Conservation (phyloP, 1,140 invertebrate species). For the Marisa cornuarietis region DNA sequence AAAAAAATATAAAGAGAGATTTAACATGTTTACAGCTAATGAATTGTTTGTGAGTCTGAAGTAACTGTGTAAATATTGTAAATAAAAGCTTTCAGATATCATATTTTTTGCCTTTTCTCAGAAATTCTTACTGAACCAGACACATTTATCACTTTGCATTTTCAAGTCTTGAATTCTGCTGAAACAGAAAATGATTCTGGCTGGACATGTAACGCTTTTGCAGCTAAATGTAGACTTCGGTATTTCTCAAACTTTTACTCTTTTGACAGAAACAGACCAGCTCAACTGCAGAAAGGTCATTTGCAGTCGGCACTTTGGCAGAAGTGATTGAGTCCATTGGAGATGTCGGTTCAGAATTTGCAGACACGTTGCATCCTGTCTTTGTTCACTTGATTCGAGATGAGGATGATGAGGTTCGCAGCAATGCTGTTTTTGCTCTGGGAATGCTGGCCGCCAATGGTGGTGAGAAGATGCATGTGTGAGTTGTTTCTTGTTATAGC, state of each 20-base stretch:
- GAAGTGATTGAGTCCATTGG: conserved; percentile 77
- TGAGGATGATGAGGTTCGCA: conserved; percentile 76
- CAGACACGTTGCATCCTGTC: conserved; percentile 72
- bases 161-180: too few species aligned
- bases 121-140: too few species aligned
- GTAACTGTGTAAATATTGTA: too few species aligned
- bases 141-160: too few species aligned
- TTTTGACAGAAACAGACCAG: conserved; percentile 70
- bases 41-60: not conserved
- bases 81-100: too few species aligned
- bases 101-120: too few species aligned
- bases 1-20: too few species aligned
- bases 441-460: conserved; percentile 77
- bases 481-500: conserved; percentile 64
- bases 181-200: too few species aligned
- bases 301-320: conserved; percentile 78
- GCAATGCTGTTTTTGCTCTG: conserved; percentile 80
- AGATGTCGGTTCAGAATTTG: conserved; percentile 68
- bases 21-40: too few species aligned
- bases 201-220: too few species aligned
- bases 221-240: too few species aligned
- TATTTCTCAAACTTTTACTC: not conserved
- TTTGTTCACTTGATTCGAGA: conserved; percentile 73
- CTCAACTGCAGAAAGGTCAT: conserved; percentile 74
- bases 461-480: conserved; percentile 72